A percentile compares a stretch with the other conserved stretches of the same genome.
Conservation (phyloP, 2,888 invertebrate genomes). For the Synergus japonicus region DNA sequence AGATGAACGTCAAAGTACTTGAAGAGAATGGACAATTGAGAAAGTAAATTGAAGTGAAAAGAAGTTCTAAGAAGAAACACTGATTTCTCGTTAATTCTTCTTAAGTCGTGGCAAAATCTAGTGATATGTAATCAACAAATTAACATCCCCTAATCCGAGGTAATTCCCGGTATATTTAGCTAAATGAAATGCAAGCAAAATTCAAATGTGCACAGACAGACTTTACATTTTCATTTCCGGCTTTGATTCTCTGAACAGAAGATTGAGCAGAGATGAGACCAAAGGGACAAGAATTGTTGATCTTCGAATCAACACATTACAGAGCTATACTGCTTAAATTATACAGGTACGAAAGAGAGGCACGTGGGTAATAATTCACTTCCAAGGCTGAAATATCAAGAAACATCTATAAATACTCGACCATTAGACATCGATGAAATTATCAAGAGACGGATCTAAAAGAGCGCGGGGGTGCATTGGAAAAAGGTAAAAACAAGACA, state of each 20-base stretch:
- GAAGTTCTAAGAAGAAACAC: neutral
- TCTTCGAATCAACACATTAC: constrained; percentile 1
- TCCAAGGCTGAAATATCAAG: constrained; percentile 53
- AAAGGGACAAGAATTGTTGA: constrained; percentile 3
- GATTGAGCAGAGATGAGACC: neutral
- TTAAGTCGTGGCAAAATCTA: neutral
- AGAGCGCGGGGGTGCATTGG: constrained; percentile 41
- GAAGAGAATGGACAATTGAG: too few species aligned
- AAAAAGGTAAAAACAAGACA: constrained; percentile 24
- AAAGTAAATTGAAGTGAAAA: too few species aligned
- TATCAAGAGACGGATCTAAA: constrained; percentile 39
- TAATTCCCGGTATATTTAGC: neutral
- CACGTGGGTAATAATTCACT: constrained; percentile 53
- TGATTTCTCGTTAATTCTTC: neutral
- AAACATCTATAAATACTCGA: constrained; percentile 51
- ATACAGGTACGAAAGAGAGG: constrained; percentile 28
- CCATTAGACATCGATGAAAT: constrained; percentile 31
- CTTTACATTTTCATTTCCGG: neutral
- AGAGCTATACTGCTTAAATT: constrained; percentile 2
- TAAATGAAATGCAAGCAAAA: neutral
- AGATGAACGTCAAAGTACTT: too few species aligned
- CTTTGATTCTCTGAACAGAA: neutral
- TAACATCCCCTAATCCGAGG: neutral
- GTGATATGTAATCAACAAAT: neutral
- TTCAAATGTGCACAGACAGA: neutral